Percentiles rank a stretch among this genome's conserved stretches.
Conservation (phyloP, 2,888 invertebrate species). For the Rotaria socialis region DNA sequence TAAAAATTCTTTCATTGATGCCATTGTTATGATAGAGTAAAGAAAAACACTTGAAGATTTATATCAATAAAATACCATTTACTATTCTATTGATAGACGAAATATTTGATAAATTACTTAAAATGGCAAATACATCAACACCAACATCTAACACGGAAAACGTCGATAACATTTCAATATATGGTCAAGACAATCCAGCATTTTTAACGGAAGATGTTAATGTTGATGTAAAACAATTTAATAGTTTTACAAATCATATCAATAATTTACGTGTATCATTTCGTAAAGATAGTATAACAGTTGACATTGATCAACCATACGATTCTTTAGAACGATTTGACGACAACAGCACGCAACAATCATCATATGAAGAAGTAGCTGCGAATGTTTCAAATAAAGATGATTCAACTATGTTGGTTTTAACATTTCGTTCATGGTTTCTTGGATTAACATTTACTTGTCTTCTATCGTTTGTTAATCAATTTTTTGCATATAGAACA, state of each 20-base stretch:
- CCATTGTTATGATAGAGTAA: too few species aligned
- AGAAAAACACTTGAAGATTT: not conserved
- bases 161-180: not conserved
- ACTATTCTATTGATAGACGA: not conserved
- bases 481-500: constrained; percentile 24
- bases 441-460: not conserved
- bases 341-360: not conserved
- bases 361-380: constrained; percentile 31
- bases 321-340: not conserved
- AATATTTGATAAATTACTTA: not conserved
- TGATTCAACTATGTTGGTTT: not conserved
- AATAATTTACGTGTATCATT: not conserved
- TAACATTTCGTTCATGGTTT: constrained; percentile 28
- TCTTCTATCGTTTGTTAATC: constrained; percentile 6
- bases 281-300: not conserved
- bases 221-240: not conserved
- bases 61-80: not conserved
- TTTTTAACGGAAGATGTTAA: not conserved
- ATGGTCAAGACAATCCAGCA: not conserved
- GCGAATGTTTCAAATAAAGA: constrained; percentile 8
- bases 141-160: too few species aligned
- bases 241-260: not conserved
- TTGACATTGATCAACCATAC: not conserved
- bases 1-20: too few species aligned
- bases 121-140: not conserved